Base-by-base conservation (phyloP, 2,888 invertebrate species). In the Abrostola triplasia region DNA sequence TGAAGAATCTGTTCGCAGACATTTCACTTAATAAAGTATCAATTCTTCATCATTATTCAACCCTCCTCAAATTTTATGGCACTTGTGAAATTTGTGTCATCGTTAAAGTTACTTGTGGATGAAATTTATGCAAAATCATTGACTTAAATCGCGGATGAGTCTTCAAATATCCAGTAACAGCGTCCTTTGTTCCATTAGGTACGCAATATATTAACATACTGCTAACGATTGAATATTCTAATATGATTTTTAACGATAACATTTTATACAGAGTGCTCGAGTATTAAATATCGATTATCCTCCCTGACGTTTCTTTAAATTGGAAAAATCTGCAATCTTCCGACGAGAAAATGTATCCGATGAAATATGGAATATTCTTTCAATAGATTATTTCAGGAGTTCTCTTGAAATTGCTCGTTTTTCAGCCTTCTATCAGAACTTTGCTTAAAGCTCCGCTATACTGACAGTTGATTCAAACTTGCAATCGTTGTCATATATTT, bases 261-360 rank as follows among this genome's bases (percentile, higher is more conserved):
- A 60, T 76, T 59, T 59, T 63, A 51, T 50, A 44, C 13, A 24
- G 36, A 11, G 38, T 13, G 12, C 47, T 40, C 13, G 36, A 9
- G 44, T 60, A 61, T 67, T 64, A 60, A 12, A 59, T 62, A 65
- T 41, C 48, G 58, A 59, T 53, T 38, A 53, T 58, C 51, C 47
- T 37, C 10, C 12, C 59, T 55, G 41, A 59, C 57, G 56, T 75
- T 62, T 9, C 57, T 59, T 12, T 59, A 70, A 70, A 71, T 60
- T 76, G 68, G 38, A 79, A 76, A 47, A 47, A 64, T 49, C 57
- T 56, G 61, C 57, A 53, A 76, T 53, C 37, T 60, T 58, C 35
- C 36, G 36, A 24, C 1, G 1, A 35, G 48, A n/a, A 12, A 12
- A 66, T 36, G 53, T 58, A 69, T 61, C n/a, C 50, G 12, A 51